phyloP scores from a whole-genome alignment of 1,140 invertebrate species.

The Cotesia vestalis region DNA sequence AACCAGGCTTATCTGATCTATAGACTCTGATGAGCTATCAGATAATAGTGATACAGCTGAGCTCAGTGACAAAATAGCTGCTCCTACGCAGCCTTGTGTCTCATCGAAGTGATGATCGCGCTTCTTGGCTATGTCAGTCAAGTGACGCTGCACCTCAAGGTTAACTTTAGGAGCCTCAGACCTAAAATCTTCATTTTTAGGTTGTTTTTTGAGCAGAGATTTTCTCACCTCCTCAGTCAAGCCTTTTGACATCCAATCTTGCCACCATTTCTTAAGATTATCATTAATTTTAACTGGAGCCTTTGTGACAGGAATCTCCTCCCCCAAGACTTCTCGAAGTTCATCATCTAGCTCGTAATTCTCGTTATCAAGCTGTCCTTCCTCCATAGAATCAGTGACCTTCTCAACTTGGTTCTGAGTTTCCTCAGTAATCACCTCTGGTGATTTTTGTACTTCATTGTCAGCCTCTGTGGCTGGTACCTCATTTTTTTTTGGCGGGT shows the following conservation, averaged over 20 bases:
- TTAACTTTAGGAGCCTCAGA: constrained; percentile 36
- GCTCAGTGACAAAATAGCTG: constrained; percentile 32
- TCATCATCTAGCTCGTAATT: constrained; percentile 14
- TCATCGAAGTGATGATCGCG: constrained; percentile 31
- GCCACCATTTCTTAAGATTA: constrained; percentile 9
- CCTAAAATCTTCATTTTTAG: constrained; percentile 22
- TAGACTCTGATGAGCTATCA: neutral
- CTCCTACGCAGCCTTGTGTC: constrained; percentile 28
- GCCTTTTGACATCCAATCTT: constrained; percentile 16
- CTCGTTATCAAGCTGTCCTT: neutral
- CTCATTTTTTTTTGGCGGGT: no score
- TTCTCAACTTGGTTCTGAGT: neutral
- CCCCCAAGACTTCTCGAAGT: constrained; percentile 6
- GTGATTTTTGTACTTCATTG: neutral
- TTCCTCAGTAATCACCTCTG: neutral
- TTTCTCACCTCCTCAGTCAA: constrained; percentile 32
- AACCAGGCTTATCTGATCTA: constrained; percentile 5
- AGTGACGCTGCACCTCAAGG: constrained; percentile 26
- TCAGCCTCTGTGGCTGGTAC: no score
- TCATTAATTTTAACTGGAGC: constrained; percentile 6
- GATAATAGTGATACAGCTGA: neutral
- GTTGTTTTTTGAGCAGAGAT: constrained; percentile 26
- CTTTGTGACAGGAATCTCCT: neutral
- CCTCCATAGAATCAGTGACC: neutral
- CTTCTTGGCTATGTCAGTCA: constrained; percentile 29